Base-by-base conservation (phyloP, 2,113 vertebrate species). In the Thalassoma bifasciatum region DNA sequence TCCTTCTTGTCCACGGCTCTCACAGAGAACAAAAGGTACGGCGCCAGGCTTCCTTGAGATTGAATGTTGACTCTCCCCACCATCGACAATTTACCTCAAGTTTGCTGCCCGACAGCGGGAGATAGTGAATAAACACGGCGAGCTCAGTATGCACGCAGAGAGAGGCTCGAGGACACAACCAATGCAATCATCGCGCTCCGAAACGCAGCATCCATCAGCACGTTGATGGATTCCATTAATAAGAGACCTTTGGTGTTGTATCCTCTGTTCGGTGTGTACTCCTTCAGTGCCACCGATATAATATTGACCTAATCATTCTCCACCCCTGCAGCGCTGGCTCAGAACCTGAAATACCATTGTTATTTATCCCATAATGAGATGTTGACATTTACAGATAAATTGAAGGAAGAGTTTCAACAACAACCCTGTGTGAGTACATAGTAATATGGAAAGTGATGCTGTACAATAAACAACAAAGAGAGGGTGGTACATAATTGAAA, bases 11-110 rank as follows among this genome's bases (percentile, higher is more conserved):
- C 74, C 22, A 6, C 47, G 86, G 81, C 77, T 79, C 92, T 91
- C 81, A 81, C 88, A 37, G 17, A 75, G 81, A 88, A 87, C 75
- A 83, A 88, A 30, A 49, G 82, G 65, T 2, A 68, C 72, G 79
- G 76, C 50, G 75, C 82, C 72, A 85, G 85, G 69, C 85, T 85
- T 86, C 81, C 88, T 70, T 78, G 2, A 81, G 85, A 92, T 92
- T 89, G 87, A 91, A 92, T 92, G 89, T 93, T 90, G 89, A 89
- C 90, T 90, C 72, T 89, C 71, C 61, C 79, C 65, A 24, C 58
- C 53, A 67, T 67, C 81, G 85, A 85, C 79, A 85, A 66, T 89
- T 84, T 79, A 75, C 67, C 81, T 83, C 77, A 62, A 85, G 86
- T 86, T 73, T 76, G 65, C 79, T 77, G 68, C 13, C 81, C 66